Evolutionary conservation across 64 coral and sea anemone species (phyloP).

Genomic region (Porites lutea): DNA sequence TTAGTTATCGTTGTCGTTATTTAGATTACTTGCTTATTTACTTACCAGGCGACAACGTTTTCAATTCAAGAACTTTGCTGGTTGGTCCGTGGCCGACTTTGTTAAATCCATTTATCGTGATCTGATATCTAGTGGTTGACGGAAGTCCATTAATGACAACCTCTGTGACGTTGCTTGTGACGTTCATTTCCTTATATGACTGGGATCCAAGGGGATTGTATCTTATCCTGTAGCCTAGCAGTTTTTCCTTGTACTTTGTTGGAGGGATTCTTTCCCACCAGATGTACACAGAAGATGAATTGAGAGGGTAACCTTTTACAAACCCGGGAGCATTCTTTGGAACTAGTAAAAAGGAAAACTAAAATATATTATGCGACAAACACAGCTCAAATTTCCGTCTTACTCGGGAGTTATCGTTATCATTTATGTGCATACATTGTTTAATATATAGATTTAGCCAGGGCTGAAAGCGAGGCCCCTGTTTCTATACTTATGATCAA

Average conservation of each 20-base stretch:
- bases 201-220: background rate
- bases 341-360: background rate
- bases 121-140: background rate
- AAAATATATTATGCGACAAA: background rate
- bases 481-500: too few relatives aligned
- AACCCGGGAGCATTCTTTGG: background rate
- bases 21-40: background rate
- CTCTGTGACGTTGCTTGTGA: background rate
- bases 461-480: too few relatives aligned
- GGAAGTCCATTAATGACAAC: background rate
- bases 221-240: background rate
- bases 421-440: too few relatives aligned
- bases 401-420: background rate
- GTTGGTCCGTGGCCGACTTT: background rate
- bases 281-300: background rate
- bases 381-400: too few relatives aligned
- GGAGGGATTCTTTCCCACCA: background rate
- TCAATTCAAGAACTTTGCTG: background rate
- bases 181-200: background rate
- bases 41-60: background rate
- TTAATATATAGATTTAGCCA: too few relatives aligned
- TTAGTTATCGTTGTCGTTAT: too few relatives aligned
- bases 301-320: background rate
- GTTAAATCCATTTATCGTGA: background rate
- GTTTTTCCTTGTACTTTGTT: background rate